A percentile compares a stretch with the other conserved stretches of the same genome.
These are phyloP conservation scores for Saccopteryx bilineata DNA, from an alignment of 2,113 vertebrate species.

Conservation along the genomic window DNA sequence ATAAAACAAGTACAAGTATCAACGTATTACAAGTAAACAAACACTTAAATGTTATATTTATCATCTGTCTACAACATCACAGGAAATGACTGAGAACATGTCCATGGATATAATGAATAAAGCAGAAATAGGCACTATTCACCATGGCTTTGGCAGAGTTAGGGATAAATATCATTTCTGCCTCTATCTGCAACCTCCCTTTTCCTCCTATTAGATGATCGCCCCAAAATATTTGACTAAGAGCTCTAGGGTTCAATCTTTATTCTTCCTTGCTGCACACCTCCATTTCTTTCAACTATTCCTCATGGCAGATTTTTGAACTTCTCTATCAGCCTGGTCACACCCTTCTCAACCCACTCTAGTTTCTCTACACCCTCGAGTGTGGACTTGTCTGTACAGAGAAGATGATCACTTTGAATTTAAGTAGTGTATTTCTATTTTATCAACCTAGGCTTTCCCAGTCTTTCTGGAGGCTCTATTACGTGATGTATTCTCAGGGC, in stretches of 20 bases:
- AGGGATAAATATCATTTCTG: not conserved
- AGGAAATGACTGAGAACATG: conserved; percentile 33
- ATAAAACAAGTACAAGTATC: conserved; percentile 50
- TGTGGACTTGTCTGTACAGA: not conserved
- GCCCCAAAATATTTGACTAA: not conserved
- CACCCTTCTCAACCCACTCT: not conserved
- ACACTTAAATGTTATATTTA: not conserved
- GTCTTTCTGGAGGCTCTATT: not conserved
- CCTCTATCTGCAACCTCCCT: not conserved
- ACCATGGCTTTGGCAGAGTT: not conserved
- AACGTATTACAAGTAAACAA: conserved; percentile 11
- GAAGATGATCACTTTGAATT: not conserved
- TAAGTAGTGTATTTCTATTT: not conserved
- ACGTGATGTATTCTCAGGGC: not conserved
- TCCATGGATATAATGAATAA: not conserved
- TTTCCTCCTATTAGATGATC: not conserved
- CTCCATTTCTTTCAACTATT: not conserved
- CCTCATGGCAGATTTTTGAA: not conserved
- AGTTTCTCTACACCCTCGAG: not conserved
- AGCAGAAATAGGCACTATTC: not conserved
- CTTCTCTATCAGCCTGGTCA: not conserved
- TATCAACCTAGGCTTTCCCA: not conserved
- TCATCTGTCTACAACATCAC: not conserved
- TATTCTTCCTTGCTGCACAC: not conserved
- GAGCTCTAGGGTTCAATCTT: not conserved